Evolutionary conservation across 2,797 vertebrate species (phyloP).

Genomic region (Tenualosa thibaudeaui): DNA sequence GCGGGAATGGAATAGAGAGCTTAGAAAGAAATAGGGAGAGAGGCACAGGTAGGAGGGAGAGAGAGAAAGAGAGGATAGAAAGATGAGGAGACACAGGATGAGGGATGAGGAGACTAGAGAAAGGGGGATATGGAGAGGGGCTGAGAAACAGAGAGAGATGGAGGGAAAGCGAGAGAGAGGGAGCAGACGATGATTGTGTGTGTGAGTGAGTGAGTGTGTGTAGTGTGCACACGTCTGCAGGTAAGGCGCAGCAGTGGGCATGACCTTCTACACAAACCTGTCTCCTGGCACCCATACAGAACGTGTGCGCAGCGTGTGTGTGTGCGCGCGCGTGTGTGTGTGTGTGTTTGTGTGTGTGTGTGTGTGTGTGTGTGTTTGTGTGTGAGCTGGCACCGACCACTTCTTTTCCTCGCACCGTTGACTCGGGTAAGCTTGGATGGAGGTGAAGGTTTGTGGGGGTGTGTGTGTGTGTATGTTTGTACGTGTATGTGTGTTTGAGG

Average conservation of each 20-base stretch:
- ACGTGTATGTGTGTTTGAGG: not conserved
- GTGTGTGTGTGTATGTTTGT: not conserved
- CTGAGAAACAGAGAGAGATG: not conserved
- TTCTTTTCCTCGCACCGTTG: not conserved
- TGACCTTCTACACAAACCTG: not conserved
- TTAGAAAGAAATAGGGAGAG: not conserved
- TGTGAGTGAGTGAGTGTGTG: not conserved
- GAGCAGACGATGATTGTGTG: not conserved
- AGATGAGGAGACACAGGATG: slow-evolving; percentile 19
- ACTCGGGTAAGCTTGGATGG: not conserved
- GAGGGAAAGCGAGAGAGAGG: not conserved
- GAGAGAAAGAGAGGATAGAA: slow-evolving; percentile 25
- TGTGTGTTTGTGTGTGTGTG: not conserved
- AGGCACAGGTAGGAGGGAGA: not conserved
- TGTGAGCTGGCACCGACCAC: not conserved
- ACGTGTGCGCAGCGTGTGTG: not conserved
- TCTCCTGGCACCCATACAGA: not conserved
- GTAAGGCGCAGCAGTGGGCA: not conserved
- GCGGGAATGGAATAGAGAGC: not conserved
- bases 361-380: not conserved
- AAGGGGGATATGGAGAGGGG: slow-evolving; percentile 27
- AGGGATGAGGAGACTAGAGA: slow-evolving; percentile 35
- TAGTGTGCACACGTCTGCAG: not conserved
- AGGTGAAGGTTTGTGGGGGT: not conserved
- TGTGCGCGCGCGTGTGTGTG: not conserved